Evolutionary conservation across 2,113 vertebrate genomes (phyloP), one percentile per base, ranked within the genome.

Genomic region (Trematocara macrostoma): DNA sequence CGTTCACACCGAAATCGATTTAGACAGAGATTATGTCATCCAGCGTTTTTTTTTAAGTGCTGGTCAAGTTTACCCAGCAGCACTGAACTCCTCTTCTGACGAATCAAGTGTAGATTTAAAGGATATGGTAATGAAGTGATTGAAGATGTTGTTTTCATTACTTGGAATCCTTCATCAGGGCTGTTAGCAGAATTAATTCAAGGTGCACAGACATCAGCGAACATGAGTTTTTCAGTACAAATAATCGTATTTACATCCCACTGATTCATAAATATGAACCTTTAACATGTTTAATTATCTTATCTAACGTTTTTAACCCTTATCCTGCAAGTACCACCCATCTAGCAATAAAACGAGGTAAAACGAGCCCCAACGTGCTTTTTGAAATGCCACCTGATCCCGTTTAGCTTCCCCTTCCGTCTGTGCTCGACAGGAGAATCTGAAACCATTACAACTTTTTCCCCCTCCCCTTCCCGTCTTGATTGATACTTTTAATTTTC

Each of bases 401-500:
- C 4, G 5, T 79, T 83, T 7, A 18, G 18, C 42, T 11, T 45
- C 8, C 16, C 14, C 2, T 5, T 53, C 51, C 81, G 18, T 26
- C 57, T 84, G 11, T 78, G 31, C 51, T 12, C 26, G 82, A 84
- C 40, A 7, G 38, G 55, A 49, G 12, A 35, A 81, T 85, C 86
- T 79, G 51, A 85, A 79, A 76, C 53, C 85, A 85, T 87, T 79
- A 49, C 61, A 42, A 76, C 74, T 74, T 26, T 56, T 35, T 45
- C n/a, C 20, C 51, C 45, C 40, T 26, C 78, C 45, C 20, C 15
- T 26, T 71, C 76, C 78, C 3, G 8, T 86, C 89, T 82, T 94
- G 95, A 95, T 95, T 93, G 93, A 95, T 94, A 90, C 88, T 92
- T 95, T 95, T 93, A 88, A 95, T 96, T 95, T 94, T 94, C 92